Evolutionary conservation across 2,797 vertebrate species (phyloP).

Genomic region (Thaleichthys pacificus): DNA sequence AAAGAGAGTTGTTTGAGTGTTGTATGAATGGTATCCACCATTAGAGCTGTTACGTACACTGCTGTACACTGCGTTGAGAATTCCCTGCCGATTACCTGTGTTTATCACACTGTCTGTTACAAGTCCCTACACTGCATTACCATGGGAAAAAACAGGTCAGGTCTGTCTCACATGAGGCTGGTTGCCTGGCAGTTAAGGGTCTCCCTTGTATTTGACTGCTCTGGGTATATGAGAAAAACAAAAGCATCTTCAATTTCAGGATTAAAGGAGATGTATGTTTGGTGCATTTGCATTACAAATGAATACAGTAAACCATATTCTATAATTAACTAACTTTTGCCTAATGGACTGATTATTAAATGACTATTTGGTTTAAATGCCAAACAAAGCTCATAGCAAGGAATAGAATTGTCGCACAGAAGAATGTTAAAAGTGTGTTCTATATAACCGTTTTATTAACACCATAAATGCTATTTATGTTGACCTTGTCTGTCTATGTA

Average conservation of each 20-base stretch:
- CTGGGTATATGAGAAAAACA: neutral
- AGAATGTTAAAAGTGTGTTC: neutral
- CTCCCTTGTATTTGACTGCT: slow-evolving; percentile 43
- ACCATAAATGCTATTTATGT: neutral
- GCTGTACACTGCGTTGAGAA: too few species aligned
- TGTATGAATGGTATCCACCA: neutral
- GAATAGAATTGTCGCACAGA: neutral
- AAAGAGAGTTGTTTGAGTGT: neutral
- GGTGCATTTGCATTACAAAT: neutral
- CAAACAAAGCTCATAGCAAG: slow-evolving; percentile 1
- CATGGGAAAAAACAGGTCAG: slow-evolving; percentile 38
- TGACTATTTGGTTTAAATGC: neutral
- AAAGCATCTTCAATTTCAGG: neutral
- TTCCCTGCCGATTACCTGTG: neutral
- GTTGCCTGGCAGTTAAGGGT: slow-evolving; percentile 58
- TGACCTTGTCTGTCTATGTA: neutral
- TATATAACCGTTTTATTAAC: neutral
- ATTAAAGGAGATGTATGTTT: neutral
- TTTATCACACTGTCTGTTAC: neutral
- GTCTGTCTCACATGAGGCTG: slow-evolving; percentile 28
- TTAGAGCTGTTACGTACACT: too few species aligned
- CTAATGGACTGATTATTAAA: neutral
- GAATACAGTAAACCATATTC: neutral
- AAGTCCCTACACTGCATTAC: slow-evolving; percentile 36
- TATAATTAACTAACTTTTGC: neutral